Percentiles rank a stretch among this genome's conserved stretches.
These are phyloP conservation scores for Vultur gryphus DNA, from an alignment of 2,797 vertebrate species.

Conservation along the genomic window DNA sequence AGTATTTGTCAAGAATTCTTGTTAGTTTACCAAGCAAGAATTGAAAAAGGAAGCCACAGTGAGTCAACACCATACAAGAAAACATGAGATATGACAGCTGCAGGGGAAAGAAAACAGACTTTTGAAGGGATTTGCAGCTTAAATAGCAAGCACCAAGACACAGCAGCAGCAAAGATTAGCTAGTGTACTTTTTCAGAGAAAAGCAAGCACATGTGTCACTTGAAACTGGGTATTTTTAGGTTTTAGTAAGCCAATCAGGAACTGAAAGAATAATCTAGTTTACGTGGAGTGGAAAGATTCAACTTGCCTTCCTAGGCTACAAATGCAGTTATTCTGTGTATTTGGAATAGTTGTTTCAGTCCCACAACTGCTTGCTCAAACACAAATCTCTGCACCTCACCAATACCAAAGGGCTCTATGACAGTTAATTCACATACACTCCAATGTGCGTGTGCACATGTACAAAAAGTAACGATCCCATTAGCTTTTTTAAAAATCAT, in stretches of 20 bases:
- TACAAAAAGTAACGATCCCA: background rate
- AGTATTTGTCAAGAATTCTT: background rate
- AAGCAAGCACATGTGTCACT: background rate
- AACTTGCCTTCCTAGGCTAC: background rate
- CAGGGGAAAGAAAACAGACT: background rate
- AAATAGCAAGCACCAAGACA: background rate
- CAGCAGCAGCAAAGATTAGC: background rate
- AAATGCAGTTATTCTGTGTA: background rate
- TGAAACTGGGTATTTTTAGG: background rate
- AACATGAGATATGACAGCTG: background rate
- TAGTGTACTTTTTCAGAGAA: background rate
- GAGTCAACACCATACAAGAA: background rate
- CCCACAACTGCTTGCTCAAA: background rate
- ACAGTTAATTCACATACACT: background rate
- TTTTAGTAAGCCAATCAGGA: background rate
- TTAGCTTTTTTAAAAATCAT: background rate
- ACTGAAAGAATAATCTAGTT: background rate
- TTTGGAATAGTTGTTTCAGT: background rate
- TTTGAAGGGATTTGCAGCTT: slow-evolving; percentile 17
- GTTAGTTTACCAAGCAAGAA: background rate
- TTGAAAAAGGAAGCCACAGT: background rate
- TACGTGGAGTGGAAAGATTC: background rate
- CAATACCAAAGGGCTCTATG: background rate
- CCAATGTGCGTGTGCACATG: accelerated
- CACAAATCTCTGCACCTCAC: background rate